Conservation (phyloP, 64 coral and sea anemone genomes). For the Acropora tenuis region DNA sequence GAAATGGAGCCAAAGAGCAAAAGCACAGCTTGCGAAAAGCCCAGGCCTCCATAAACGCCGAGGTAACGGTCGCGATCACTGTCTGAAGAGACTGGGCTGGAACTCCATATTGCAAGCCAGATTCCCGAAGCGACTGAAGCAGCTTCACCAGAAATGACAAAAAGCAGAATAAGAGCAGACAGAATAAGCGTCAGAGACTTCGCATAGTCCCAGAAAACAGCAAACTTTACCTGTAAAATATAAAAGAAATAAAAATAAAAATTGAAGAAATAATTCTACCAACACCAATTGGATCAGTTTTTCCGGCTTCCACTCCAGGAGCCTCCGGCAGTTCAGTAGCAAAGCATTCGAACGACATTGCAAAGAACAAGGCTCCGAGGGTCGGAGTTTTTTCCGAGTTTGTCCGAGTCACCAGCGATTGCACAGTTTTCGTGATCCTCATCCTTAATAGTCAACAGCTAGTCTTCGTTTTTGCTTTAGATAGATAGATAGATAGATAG, state of each 20-base stretch:
- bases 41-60: constrained; percentile 73
- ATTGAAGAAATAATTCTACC: background rate
- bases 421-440: too few relatives aligned
- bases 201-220: constrained; percentile 65
- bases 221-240: constrained; percentile 66
- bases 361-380: too few relatives aligned
- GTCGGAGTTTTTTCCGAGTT: too few relatives aligned
- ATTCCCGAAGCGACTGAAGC: constrained; percentile 58
- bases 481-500: too few relatives aligned
- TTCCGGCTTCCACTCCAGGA: too few relatives aligned
- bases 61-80: constrained; percentile 48
- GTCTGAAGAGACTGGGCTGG: constrained; percentile 66
- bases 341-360: too few relatives aligned
- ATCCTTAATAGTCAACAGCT: too few relatives aligned
- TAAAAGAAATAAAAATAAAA: background rate
- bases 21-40: constrained; percentile 59
- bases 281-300: background rate
- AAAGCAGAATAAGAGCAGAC: constrained; percentile 47
- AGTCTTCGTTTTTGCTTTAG: too few relatives aligned
- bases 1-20: constrained; percentile 31
- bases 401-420: too few relatives aligned
- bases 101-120: constrained; percentile 92
- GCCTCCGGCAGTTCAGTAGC: too few relatives aligned
- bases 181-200: constrained; percentile 50
- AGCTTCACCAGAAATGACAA: constrained; percentile 40